Percentiles rank a stretch among this genome's conserved stretches.
These are phyloP conservation scores for Falco cherrug DNA, from an alignment of 2,797 vertebrate genomes.

Conservation along the genomic window DNA sequence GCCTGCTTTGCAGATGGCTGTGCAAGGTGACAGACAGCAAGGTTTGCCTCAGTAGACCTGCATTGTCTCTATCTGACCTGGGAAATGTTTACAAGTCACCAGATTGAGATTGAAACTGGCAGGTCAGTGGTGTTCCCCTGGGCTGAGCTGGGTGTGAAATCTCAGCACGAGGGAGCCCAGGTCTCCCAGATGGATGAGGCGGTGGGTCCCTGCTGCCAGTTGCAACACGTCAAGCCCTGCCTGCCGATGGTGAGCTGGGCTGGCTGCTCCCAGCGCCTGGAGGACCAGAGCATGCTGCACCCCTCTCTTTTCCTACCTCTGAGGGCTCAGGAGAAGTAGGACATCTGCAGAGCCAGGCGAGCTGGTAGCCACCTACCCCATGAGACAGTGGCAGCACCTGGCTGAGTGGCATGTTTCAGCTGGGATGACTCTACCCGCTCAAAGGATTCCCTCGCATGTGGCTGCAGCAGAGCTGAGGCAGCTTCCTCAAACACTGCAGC, in stretches of 20 bases:
- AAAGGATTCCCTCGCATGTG: not conserved
- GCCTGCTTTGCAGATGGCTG: not conserved
- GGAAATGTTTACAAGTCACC: not conserved
- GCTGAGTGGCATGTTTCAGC: not conserved
- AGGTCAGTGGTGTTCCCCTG: not conserved
- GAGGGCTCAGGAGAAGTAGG: not conserved
- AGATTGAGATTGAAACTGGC: not conserved
- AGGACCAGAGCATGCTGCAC: not conserved
- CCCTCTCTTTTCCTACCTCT: not conserved
- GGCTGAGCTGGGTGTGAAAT: not conserved
- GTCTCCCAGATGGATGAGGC: not conserved
- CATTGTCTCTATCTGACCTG: not conserved
- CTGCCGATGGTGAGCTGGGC: not conserved
- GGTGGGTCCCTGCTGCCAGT: not conserved
- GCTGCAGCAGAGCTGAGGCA: not conserved
- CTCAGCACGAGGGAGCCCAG: not conserved
- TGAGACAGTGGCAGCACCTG: not conserved
- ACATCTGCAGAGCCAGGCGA: not conserved
- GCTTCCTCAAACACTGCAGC: not conserved
- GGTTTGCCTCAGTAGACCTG: not conserved
- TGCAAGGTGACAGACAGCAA: not conserved
- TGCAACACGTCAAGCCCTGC: not conserved
- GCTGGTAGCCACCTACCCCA: not conserved
- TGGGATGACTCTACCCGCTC: not conserved
- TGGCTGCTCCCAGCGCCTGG: not conserved